Percentiles rank a stretch among this genome's conserved stretches.
Conservation (phyloP, 2,888 invertebrate species). For the Cepaea hortensis region DNA sequence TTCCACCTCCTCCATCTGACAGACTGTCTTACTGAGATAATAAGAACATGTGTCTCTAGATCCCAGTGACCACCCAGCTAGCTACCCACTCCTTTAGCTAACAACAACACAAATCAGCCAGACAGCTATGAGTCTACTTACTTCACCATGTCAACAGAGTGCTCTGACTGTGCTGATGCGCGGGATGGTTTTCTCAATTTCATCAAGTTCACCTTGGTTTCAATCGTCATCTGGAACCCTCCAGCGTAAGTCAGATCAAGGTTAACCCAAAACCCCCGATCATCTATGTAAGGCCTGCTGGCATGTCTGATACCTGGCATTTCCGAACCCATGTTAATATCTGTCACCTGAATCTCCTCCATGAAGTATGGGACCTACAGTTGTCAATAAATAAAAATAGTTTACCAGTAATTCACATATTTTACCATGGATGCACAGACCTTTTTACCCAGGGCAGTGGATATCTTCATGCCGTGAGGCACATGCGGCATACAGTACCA, state of each 20-base stretch:
- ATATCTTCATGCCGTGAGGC: no score
- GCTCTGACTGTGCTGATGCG: conserved; percentile 10
- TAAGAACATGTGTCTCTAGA: no score
- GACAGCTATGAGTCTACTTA: background rate
- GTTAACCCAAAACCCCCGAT: conserved; percentile 92
- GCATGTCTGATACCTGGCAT: conserved; percentile 73
- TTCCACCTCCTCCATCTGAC: no score
- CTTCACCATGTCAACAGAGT: conserved; percentile 34
- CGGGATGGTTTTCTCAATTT: conserved; percentile 78
- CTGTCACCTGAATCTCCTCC: conserved; percentile 86
- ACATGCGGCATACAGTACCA: background rate
- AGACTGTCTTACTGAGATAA: no score
- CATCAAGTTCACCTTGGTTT: conserved; percentile 91
- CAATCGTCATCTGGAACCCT: conserved; percentile 88
- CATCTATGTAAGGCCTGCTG: conserved; percentile 83
- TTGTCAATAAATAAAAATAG: background rate
- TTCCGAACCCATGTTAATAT: conserved; percentile 83
- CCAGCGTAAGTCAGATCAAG: conserved; percentile 84
- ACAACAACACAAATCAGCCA: background rate
- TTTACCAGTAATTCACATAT: no score
- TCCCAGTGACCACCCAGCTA: no score
- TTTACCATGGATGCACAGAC: no score
- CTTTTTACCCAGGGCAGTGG: no score
- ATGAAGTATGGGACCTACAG: conserved; percentile 87
- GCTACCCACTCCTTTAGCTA: no score